A percentile compares a stretch with the other conserved stretches of the same genome.
Conservation (phyloP, 2,113 vertebrate genomes). For the Ciconia stormi region DNA sequence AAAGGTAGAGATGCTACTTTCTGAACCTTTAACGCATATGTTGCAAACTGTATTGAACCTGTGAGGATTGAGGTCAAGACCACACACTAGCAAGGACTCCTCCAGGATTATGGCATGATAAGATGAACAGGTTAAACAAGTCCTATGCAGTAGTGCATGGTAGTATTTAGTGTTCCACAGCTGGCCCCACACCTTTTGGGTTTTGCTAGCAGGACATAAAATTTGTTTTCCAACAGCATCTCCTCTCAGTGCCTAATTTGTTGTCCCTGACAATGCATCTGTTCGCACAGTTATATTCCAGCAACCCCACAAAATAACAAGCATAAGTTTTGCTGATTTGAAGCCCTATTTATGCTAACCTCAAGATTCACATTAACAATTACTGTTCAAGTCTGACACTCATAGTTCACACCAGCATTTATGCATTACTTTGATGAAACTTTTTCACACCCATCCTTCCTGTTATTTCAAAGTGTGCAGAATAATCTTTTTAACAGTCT, state of each 20-base stretch:
- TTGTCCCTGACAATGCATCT: not conserved
- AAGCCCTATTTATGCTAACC: not conserved
- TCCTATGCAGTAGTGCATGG: not conserved
- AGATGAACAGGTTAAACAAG: not conserved
- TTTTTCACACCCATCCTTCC: not conserved
- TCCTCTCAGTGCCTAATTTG: not conserved
- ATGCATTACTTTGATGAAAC: not conserved
- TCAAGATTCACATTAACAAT: not conserved
- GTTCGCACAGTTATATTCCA: not conserved
- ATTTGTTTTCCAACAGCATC: not conserved
- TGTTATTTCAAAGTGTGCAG: not conserved
- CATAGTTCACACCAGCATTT: not conserved
- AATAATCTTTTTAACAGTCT: conserved; percentile 20
- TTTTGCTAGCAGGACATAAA: not conserved
- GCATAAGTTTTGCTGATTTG: not conserved
- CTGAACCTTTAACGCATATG: not conserved
- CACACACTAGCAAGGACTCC: not conserved
- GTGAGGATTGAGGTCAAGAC: not conserved
- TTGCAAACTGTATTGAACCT: not conserved
- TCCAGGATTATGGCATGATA: not conserved
- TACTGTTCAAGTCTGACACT: not conserved
- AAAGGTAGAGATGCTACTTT: not conserved
- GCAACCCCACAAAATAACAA: not conserved
- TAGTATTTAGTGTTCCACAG: not conserved
- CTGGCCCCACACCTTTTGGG: not conserved